Conservation (phyloP, 2,888 invertebrate genomes). For the Phymatocera aterrima region DNA sequence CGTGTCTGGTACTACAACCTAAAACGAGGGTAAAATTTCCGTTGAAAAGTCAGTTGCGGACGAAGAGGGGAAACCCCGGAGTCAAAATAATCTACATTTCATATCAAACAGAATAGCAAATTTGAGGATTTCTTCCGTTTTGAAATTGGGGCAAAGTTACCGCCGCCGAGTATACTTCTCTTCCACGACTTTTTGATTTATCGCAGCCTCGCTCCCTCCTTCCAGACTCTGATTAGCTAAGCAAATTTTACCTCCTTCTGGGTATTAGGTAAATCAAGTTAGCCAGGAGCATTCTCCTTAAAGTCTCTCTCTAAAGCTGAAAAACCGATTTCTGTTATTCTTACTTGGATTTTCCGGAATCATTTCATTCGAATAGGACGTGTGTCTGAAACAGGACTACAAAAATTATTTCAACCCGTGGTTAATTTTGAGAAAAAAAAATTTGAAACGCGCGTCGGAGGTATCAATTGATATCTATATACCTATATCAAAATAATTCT, state of each 20-base stretch:
- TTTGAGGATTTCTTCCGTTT: neutral
- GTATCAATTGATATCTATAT: no score
- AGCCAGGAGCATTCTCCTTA: neutral
- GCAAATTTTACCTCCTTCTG: neutral
- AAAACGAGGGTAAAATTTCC: neutral
- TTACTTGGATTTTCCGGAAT: no score
- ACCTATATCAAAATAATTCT: no score
- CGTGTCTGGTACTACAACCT: neutral
- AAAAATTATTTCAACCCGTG: no score
- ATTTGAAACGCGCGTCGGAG: no score
- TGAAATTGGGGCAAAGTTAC: neutral
- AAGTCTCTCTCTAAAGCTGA: no score
- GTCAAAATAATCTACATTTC: constrained; percentile 6
- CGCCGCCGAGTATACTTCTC: neutral
- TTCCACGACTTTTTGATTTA: constrained; percentile 20
- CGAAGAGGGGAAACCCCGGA: neutral
- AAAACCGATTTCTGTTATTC: no score
- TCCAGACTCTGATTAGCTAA: constrained; percentile 26
- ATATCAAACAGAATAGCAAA: neutral
- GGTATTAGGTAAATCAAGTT: neutral
- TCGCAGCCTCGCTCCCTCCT: neutral
- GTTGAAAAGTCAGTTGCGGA: neutral
- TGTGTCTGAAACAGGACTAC: no score
- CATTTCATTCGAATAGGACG: no score
- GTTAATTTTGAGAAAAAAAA: no score